Evolutionary conservation across 2,888 invertebrate species (phyloP), one percentile per base, ranked within the genome.

Genomic region (Glaucopsyche alexis): DNA sequence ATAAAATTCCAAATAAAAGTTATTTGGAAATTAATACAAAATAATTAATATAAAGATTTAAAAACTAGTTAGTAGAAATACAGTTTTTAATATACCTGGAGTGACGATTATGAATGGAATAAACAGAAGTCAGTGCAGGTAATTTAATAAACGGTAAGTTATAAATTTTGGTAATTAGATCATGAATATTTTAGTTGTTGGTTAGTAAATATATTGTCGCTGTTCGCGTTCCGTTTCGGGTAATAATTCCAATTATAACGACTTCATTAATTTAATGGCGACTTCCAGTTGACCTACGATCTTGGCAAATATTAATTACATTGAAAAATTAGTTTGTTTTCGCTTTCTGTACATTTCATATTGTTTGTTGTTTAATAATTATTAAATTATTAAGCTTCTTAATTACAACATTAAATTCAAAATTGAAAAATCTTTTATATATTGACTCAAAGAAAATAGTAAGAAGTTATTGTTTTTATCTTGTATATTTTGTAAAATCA

Each of bases 91-190:
- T n/a, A n/a, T n/a, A n/a, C 55, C 19, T 11, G 55, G 19, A 11
- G 19, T 11, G 55, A 55, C 19, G 16, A 55, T 65, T 42, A 66
- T 42, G n/a, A 66, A 40, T 42, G 42, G 8, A 66, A 49, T 29
- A 69, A 49, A 69, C 29, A 29, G 19, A 65, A 69, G 69, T 38
- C 42, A 67, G 52, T 67, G 29, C 52, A 55, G 72, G 73, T 73
- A 79, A 79, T 77, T 77, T 81, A 81, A 81, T 80, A 78, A 79
- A 74, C 75, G 74, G 78, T 75, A 73, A 74, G 76, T 78, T 80
- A 82, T 83, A 81, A 80, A 83, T 84, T 80, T 77, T 75, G 76
- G 78, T 82, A 85, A 85, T 85, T 81, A 81, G 76, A 76, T 80
- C 78, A 82, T 85, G 82, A 85, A 84, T 82, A 82, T 82, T 80